phyloP scores from a whole-genome alignment of 2,797 vertebrate genomes.

The Hipposideros larvatus region DNA sequence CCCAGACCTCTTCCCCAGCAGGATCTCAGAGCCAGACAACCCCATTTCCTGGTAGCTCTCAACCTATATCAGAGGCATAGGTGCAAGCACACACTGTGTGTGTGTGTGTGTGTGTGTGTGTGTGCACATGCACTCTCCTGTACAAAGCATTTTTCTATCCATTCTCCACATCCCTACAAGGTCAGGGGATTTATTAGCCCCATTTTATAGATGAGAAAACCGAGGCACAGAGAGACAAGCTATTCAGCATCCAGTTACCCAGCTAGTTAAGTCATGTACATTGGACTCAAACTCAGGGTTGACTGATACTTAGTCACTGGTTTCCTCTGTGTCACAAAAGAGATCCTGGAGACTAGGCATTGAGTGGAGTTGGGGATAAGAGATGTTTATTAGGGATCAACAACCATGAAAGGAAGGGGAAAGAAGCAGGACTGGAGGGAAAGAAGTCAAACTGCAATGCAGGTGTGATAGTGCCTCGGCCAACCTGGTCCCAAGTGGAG shows the following conservation, averaged over 20 bases:
- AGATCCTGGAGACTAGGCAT: background rate
- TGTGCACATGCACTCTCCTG: background rate
- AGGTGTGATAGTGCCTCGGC: rapidly evolving
- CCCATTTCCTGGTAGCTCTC: background rate
- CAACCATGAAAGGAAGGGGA: background rate
- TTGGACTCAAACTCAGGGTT: background rate
- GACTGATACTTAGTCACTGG: background rate
- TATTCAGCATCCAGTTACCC: background rate
- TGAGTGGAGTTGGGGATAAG: background rate
- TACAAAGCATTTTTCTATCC: background rate
- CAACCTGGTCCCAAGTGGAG: background rate
- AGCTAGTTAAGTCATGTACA: background rate
- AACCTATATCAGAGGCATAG: background rate
- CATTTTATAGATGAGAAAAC: slow-evolving; percentile 15
- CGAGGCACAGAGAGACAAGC: background rate
- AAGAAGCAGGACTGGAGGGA: background rate
- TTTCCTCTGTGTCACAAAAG: background rate
- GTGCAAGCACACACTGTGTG: background rate
- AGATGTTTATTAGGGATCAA: background rate
- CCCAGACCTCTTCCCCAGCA: background rate
- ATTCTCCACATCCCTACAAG: background rate
- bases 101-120: background rate
- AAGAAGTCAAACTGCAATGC: rapidly evolving
- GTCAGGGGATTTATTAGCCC: background rate
- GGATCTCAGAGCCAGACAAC: background rate